Base-by-base conservation (phyloP, 2,888 invertebrate species). In the Nipponacmea schrenckii region DNA sequence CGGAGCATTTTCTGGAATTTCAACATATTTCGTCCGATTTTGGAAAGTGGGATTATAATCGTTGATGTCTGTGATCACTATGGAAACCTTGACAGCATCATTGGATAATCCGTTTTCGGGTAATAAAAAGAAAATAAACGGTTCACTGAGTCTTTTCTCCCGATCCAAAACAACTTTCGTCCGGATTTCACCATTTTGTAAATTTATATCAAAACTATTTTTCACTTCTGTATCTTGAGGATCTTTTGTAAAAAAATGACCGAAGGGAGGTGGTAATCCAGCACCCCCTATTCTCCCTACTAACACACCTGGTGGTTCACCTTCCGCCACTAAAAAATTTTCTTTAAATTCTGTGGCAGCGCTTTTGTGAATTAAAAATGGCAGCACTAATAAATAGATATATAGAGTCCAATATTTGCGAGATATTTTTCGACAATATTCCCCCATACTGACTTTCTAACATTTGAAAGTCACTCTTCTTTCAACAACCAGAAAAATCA, bases 1-100 rank as follows among this genome's bases (percentile, higher is more conserved):
- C 0, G 97, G 96, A n/a, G 97, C 96, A 85, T 96, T 96, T 89
- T 97, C 97, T 1, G 97, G 95, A 88, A 97, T 96, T 87, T 95
- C 95, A 67, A 97, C 94, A 85, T 93, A 92, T 93, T 96, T 94
- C 70, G 93, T 90, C 0, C 73, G 72, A 64, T 79, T 77, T 8
- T 77, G 71, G 94, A 97, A 98, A 71, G 91, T 90, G 0, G 97
- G 97, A 3, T 94, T 91, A 88, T 96, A 95, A 87, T 97, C 97
- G 88, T 98, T 97, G 0, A 94, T 93, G 87, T 97, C 97, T 62
- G 93, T 91, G 62, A 98, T 93, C 86, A 94, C 93, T 70, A 97
- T 94, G 85, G 93, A 93, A 0, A 97, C 94, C 7, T 94, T 94
- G 4, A 96, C 84, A 5, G 71, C 67, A 10, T 81, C 79, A 50